Evolutionary conservation across 2,888 invertebrate genomes (phyloP).

Genomic region (Sminthurides aquaticus): DNA sequence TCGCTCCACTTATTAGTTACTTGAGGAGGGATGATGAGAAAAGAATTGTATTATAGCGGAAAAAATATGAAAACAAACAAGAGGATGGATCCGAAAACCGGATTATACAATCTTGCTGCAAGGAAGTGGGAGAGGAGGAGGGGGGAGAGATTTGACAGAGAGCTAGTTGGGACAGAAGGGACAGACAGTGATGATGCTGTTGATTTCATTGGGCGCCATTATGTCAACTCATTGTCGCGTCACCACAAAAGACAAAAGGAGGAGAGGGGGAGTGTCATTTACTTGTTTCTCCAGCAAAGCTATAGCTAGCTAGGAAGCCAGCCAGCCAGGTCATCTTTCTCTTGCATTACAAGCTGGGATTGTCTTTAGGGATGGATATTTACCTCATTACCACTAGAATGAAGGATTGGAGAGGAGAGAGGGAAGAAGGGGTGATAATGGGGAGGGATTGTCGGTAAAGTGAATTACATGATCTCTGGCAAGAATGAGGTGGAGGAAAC

Average conservation of each 20-base stretch:
- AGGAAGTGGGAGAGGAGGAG: no score
- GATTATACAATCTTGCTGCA: slow-evolving; percentile 38
- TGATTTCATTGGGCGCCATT: slow-evolving; percentile 44
- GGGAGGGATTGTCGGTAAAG: neutral
- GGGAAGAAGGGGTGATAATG: neutral
- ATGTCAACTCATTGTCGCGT: slow-evolving; percentile 38
- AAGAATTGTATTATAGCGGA: no score
- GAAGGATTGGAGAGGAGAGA: neutral
- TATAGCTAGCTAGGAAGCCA: no score
- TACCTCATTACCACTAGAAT: neutral
- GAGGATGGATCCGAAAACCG: slow-evolving; percentile 41
- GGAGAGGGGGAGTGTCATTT: slow-evolving; percentile 20
- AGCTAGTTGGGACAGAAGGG: neutral
- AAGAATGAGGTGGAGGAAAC: no score
- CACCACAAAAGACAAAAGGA: slow-evolving; percentile 28
- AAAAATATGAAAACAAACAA: neutral
- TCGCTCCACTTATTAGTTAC: no score
- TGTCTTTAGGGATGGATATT: neutral
- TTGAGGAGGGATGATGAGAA: no score
- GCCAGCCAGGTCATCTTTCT: no score
- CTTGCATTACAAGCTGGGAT: neutral
- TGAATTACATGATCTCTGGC: no score
- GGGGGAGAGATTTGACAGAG: no score
- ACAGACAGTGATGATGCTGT: slow-evolving; percentile 39
- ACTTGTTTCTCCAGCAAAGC: slow-evolving; percentile 11